Conservation (phyloP, 2,113 vertebrate species). For the Shinisaurus crocodilurus region DNA sequence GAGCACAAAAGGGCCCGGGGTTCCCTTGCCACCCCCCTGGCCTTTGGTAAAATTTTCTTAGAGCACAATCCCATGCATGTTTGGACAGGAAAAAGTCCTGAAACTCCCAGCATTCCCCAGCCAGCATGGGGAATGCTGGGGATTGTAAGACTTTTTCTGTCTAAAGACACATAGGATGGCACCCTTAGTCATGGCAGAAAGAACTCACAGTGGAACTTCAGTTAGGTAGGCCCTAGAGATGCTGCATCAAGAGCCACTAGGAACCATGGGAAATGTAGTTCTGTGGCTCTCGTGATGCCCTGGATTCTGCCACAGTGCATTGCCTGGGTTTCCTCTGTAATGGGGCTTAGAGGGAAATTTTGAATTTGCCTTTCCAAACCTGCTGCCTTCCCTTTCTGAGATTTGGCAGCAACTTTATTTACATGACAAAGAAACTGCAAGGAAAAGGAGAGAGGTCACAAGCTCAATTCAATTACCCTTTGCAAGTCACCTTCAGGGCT, state of each 20-base stretch:
- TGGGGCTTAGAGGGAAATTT: not conserved
- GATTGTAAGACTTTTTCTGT: no score
- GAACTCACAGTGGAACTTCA: not conserved
- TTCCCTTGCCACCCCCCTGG: no score
- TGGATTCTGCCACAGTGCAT: not conserved
- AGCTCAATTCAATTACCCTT: slow-evolving; percentile 13
- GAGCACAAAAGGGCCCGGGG: no score
- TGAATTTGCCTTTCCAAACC: not conserved
- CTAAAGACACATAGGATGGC: not conserved
- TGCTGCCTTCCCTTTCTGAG: not conserved
- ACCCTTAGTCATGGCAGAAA: not conserved
- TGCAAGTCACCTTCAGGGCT: slow-evolving; percentile 18
- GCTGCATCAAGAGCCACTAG: not conserved
- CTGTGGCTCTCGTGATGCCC: not conserved
- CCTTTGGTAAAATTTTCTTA: no score
- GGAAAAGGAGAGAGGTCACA: not conserved
- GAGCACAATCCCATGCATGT: no score
- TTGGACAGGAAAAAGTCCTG: no score
- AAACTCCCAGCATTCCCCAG: no score
- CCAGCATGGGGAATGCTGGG: no score
- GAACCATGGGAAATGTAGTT: not conserved
- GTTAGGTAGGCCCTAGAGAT: not conserved
- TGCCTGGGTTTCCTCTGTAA: not conserved
- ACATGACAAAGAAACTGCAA: not conserved
- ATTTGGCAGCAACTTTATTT: not conserved